These are phyloP conservation scores for Cataglyphis albicans DNA, from an alignment of 2,888 invertebrate species.

Conservation along the genomic window DNA sequence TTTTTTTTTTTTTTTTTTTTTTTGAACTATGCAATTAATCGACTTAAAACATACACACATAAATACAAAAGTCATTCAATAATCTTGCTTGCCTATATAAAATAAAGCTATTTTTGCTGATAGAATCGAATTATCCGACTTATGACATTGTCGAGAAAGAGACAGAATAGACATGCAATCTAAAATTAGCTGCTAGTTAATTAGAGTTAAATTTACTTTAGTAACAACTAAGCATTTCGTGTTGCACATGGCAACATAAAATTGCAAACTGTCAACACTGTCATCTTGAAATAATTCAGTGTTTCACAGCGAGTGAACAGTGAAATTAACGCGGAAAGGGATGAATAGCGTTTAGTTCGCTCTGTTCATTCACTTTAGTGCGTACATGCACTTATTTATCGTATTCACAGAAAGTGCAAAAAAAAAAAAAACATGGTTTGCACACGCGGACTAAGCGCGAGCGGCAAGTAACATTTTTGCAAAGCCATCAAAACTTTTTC, in stretches of 20 bases:
- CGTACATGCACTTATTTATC: conserved; percentile 12
- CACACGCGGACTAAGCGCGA: neutral
- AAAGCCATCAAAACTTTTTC: conserved; percentile 37
- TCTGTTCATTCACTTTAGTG: neutral
- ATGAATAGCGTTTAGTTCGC: neutral
- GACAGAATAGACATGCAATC: neutral
- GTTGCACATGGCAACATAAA: neutral
- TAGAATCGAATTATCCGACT: neutral
- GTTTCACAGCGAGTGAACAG: neutral
- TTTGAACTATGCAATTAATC: too few species aligned
- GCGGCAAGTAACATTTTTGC: conserved; percentile 15
- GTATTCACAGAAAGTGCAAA: neutral
- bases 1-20: too few species aligned
- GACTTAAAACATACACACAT: neutral
- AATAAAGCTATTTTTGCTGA: neutral
- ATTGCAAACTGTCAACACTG: conserved; percentile 13
- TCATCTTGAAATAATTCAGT: conserved; percentile 8
- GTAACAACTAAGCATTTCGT: conserved; percentile 14
- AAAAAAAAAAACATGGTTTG: neutral
- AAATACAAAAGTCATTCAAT: neutral
- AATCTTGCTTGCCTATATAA: neutral
- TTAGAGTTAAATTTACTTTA: conserved; percentile 30
- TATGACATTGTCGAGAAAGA: neutral
- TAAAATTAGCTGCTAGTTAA: neutral
- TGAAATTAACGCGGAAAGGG: neutral